phyloP scores from a whole-genome alignment of 2,113 vertebrate species.

The Craseonycteris thonglongyai region DNA sequence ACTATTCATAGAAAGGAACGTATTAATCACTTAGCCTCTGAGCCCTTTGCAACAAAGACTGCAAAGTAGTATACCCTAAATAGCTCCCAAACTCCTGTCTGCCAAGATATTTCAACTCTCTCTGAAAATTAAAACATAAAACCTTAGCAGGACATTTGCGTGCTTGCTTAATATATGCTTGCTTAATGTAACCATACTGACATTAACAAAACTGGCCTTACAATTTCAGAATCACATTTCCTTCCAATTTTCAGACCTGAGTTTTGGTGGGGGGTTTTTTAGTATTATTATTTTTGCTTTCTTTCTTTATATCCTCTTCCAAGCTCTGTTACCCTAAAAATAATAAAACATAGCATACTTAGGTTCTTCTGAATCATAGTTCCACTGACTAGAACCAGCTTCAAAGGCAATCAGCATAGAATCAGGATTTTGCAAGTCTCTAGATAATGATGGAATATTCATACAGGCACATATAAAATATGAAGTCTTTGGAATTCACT shows the following conservation, averaged over 20 bases:
- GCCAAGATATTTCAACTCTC: background rate
- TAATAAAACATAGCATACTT: background rate
- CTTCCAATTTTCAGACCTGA: background rate
- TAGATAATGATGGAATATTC: background rate
- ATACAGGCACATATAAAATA: background rate
- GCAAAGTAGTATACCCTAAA: background rate
- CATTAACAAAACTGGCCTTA: background rate
- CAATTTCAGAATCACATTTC: constrained; percentile 5
- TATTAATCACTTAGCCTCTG: background rate
- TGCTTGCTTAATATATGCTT: background rate
- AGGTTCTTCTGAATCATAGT: background rate
- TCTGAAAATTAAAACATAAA: background rate
- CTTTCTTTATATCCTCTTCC: background rate
- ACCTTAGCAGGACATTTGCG: background rate
- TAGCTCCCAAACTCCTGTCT: background rate
- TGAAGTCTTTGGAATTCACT: background rate
- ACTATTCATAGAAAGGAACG: background rate
- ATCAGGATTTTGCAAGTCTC: background rate
- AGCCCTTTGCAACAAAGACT: background rate
- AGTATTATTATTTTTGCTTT: background rate
- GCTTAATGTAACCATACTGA: background rate
- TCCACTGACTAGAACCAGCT: background rate
- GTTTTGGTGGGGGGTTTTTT: too few relatives aligned
- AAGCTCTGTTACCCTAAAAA: background rate
- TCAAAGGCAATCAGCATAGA: background rate